These are phyloP conservation scores for Pagrus major DNA, from an alignment of 2,113 vertebrate genomes.

Conservation along the genomic window DNA sequence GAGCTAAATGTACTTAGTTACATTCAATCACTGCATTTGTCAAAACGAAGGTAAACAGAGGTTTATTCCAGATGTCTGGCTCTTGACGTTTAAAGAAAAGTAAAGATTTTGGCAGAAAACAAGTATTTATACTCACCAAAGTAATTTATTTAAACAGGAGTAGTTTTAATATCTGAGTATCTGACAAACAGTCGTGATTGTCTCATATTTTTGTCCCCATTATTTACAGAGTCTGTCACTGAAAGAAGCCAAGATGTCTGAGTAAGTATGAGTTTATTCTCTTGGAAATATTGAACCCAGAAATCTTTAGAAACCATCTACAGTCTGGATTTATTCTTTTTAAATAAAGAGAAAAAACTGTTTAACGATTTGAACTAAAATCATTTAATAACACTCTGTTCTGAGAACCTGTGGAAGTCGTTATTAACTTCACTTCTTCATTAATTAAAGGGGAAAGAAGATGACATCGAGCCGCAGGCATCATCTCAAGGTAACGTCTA, in stretches of 20 bases:
- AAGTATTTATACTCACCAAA: background rate
- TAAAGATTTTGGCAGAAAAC: background rate
- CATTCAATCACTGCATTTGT: no score
- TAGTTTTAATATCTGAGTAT: background rate
- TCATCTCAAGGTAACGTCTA: slow-evolving; percentile 89
- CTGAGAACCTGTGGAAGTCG: background rate
- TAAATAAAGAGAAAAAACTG: background rate
- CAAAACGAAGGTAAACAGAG: no score
- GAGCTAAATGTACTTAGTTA: no score
- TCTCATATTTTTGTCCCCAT: background rate
- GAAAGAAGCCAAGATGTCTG: slow-evolving; percentile 78
- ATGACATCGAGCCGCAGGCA: slow-evolving; percentile 90
- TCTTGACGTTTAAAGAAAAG: no score
- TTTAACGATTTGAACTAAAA: background rate
- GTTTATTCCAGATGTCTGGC: no score
- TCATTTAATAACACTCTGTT: background rate
- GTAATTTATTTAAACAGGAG: background rate
- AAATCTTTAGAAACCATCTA: background rate
- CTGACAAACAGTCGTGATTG: no score
- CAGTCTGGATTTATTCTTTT: background rate
- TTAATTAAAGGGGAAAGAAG: slow-evolving; percentile 76
- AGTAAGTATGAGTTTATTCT: slow-evolving; percentile 69
- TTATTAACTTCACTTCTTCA: background rate
- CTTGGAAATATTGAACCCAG: background rate
- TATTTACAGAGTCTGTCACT: slow-evolving; percentile 44